phyloP scores from a whole-genome alignment of 2,797 vertebrate genomes.

The Ara ararauna region DNA sequence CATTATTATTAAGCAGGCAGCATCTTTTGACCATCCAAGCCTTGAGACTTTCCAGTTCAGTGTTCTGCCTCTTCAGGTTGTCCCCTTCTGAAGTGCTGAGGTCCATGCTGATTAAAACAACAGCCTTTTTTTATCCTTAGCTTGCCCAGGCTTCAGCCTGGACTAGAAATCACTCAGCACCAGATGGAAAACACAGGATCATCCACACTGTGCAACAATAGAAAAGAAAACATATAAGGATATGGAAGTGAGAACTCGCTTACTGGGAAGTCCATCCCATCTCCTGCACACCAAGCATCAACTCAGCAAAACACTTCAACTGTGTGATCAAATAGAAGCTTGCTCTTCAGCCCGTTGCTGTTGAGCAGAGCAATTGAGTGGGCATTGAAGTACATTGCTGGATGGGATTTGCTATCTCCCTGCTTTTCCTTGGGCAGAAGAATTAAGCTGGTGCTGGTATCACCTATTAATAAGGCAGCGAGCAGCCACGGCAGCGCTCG shows the following conservation, averaged over 20 bases:
- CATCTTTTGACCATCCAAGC: neutral
- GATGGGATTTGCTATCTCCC: neutral
- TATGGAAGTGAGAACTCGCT: neutral
- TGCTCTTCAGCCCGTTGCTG: neutral
- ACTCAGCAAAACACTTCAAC: neutral
- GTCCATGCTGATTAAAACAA: accelerated
- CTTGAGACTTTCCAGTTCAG: accelerated
- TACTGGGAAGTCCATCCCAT: neutral
- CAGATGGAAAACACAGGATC: neutral
- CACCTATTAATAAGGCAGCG: constrained; percentile 63
- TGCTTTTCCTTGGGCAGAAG: constrained; percentile 52
- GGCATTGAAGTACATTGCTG: neutral
- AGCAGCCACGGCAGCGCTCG: constrained; percentile 56
- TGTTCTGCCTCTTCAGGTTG: neutral
- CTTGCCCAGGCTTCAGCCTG: neutral
- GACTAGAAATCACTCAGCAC: neutral
- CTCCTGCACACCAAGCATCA: neutral
- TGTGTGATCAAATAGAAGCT: neutral
- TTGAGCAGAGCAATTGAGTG: neutral
- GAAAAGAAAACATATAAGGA: neutral
- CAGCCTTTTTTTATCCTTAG: neutral
- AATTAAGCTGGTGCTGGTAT: constrained; percentile 22
- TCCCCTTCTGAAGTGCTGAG: neutral
- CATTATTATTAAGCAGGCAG: neutral
- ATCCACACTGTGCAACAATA: neutral